phyloP scores from a whole-genome alignment of 2,113 vertebrate genomes.

The Chaetodon auriga region DNA sequence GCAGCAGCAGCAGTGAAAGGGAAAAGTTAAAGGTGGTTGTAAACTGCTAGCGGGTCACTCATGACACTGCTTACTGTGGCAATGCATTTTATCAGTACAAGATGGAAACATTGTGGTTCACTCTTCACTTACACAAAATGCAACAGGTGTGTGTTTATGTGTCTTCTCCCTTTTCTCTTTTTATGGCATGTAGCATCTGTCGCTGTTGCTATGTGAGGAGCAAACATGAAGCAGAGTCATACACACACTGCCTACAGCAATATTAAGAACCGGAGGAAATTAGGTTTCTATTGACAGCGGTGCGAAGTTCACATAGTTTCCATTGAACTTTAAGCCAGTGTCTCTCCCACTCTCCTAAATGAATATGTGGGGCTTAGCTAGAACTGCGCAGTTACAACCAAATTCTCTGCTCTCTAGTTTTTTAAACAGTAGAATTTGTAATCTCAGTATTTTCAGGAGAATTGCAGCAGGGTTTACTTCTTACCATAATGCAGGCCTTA shows the following conservation, averaged over 20 bases:
- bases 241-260: conserved; percentile 14
- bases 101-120: not conserved
- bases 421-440: conserved; percentile 10
- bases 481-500: not conserved
- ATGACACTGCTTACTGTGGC: conserved; percentile 1
- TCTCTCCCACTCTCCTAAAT: conserved; percentile 6
- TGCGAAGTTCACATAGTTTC: conserved; percentile 69
- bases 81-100: conserved; percentile 34
- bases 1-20: conserved; percentile 28
- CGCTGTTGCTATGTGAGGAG: conserved; percentile 67
- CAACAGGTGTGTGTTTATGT: conserved; percentile 17
- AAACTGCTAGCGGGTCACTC: conserved; percentile 34
- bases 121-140: not conserved
- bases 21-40: conserved; percentile 32
- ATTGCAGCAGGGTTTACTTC: not conserved
- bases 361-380: not conserved
- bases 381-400: not conserved
- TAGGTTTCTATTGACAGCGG: conserved; percentile 73
- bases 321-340: conserved; percentile 13
- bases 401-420: not conserved
- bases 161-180: conserved; percentile 27
- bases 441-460: conserved; percentile 1
- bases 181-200: conserved; percentile 68
- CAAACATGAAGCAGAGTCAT: conserved; percentile 57
- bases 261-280: conserved; percentile 67